These are phyloP conservation scores for Chalcosyrphus nemorum DNA, from an alignment of 2,888 invertebrate genomes.

Conservation along the genomic window DNA sequence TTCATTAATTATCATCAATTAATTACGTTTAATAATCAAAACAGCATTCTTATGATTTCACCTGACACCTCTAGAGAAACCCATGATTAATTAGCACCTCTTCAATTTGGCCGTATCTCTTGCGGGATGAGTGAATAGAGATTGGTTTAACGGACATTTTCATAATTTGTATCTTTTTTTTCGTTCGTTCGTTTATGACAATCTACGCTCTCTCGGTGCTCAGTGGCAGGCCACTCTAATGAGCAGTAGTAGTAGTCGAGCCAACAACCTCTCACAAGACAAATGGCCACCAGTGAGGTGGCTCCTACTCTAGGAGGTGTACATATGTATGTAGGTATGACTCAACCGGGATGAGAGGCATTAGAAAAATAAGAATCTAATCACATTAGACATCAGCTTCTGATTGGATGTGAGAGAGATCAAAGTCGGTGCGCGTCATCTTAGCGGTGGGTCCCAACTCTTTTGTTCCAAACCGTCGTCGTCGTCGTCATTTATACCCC, in stretches of 20 bases:
- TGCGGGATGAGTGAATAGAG: conserved; percentile 3
- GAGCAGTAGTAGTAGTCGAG: neutral
- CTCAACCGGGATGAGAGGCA: conserved; percentile 13
- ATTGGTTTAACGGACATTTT: conserved; percentile 39
- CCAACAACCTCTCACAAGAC: conserved; percentile 41
- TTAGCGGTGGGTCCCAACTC: conserved; percentile 68
- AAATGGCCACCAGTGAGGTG: conserved; percentile 22
- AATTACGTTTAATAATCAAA: conserved; percentile 44
- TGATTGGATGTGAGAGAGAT: conserved; percentile 59
- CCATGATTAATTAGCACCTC: conserved; percentile 62
- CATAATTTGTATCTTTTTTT: conserved; percentile 29
- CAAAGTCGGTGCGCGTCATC: conserved; percentile 46
- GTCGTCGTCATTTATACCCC: conserved; percentile 61
- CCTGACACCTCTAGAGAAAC: conserved; percentile 35
- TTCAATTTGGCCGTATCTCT: conserved; percentile 15
- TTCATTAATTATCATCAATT: conserved; percentile 62
- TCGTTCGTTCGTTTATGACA: conserved; percentile 30
- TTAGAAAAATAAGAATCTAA: conserved; percentile 30
- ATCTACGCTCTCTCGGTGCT: neutral
- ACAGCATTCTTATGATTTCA: conserved; percentile 45
- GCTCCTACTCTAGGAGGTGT: conserved; percentile 24
- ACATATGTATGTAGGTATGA: conserved; percentile 55
- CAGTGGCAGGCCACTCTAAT: neutral
- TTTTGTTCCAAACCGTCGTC: conserved; percentile 65
- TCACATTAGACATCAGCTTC: conserved; percentile 61